These are phyloP conservation scores for Andrena cerasifolii DNA, from an alignment of 1,140 invertebrate species.

Conservation along the genomic window DNA sequence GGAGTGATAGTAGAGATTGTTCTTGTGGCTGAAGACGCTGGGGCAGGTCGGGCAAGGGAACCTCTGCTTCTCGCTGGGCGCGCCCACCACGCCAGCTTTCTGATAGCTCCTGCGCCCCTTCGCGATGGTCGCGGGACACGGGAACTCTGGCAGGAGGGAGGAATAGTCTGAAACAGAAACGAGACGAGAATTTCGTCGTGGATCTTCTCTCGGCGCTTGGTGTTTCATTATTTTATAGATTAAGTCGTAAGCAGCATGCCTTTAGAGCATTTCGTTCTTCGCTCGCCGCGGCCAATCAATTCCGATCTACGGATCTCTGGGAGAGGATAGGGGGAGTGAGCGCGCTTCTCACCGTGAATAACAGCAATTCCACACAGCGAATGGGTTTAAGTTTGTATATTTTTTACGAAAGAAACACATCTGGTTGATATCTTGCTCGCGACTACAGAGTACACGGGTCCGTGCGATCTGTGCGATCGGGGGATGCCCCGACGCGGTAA, in stretches of 20 bases:
- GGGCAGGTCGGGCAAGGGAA: constrained; percentile 70
- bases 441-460: background rate
- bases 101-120: background rate
- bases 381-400: constrained; percentile 13
- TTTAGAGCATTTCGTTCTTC: too few species aligned
- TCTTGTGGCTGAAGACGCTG: constrained; percentile 71
- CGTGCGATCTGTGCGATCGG: background rate
- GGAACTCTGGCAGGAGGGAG: background rate
- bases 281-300: too few species aligned
- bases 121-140: background rate
- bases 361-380: background rate
- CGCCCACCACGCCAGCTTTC: background rate
- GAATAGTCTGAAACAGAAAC: constrained; percentile 60
- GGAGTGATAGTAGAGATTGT: constrained; percentile 82
- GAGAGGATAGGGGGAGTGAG: too few species aligned
- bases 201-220: background rate
- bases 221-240: background rate
- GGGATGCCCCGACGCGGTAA: too few species aligned
- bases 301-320: too few species aligned
- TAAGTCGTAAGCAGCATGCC: background rate
- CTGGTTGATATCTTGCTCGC: too few species aligned
- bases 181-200: constrained; percentile 19
- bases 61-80: constrained; percentile 31
- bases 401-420: background rate
- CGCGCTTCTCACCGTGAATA: background rate